These are phyloP conservation scores for Platerodrilus igneus DNA, from an alignment of 2,888 invertebrate species.

Conservation along the genomic window DNA sequence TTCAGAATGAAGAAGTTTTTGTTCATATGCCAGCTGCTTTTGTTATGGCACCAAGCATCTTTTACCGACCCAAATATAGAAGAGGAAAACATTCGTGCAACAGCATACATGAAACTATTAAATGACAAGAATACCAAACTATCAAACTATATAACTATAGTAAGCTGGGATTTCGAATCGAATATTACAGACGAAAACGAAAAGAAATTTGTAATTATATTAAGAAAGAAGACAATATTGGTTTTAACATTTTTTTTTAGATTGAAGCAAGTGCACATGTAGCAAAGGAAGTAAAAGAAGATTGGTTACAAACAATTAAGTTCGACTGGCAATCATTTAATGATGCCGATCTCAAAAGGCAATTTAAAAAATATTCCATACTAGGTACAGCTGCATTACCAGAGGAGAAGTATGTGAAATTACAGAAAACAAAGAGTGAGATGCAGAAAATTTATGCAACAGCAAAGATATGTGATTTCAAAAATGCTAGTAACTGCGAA, in stretches of 20 bases:
- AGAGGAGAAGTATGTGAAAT: constrained; percentile 59
- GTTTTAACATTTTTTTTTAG: constrained; percentile 39
- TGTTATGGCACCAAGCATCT: too few relatives aligned
- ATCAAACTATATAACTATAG: constrained; percentile 56
- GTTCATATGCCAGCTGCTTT: too few relatives aligned
- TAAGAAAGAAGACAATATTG: too few relatives aligned
- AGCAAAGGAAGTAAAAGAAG: constrained; percentile 56
- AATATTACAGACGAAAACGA: constrained; percentile 72
- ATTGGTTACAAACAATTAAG: constrained; percentile 62
- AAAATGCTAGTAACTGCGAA: constrained; percentile 60
- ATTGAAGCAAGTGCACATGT: constrained; percentile 44
- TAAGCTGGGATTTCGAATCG: constrained; percentile 71
- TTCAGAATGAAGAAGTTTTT: too few relatives aligned
- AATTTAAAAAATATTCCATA: constrained; percentile 69
- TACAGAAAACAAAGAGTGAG: constrained; percentile 59
- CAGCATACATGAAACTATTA: constrained; percentile 57
- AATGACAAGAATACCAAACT: constrained; percentile 58
- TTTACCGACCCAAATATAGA: constrained; percentile 46
- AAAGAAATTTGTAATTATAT: constrained; percentile 50
- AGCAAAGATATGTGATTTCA: constrained; percentile 71
- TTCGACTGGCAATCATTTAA: constrained; percentile 71
- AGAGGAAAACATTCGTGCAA: constrained; percentile 56
- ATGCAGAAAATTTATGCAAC: constrained; percentile 77
- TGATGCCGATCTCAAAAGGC: constrained; percentile 64
- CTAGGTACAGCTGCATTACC: constrained; percentile 70